phyloP scores from a whole-genome alignment of 2,113 vertebrate species.

The Microcebus jonahi region DNA sequence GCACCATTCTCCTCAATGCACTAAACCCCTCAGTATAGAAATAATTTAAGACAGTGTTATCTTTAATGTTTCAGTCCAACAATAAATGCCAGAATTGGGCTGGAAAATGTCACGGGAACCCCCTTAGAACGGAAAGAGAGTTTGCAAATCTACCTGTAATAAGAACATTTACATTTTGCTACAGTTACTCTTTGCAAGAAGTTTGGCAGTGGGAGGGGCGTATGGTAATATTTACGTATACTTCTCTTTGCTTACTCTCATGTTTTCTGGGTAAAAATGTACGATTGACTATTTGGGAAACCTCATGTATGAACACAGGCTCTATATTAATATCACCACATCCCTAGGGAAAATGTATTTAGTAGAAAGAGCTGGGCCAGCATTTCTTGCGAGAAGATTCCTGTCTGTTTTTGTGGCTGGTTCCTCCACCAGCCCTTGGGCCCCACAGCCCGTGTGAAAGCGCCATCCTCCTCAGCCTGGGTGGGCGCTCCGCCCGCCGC shows the following conservation, averaged over 20 bases:
- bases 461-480: no score
- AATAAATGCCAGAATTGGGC: slow-evolving; percentile 37
- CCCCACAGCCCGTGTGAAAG: not conserved
- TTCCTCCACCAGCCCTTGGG: not conserved
- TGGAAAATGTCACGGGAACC: not conserved
- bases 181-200: not conserved
- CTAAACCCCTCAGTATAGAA: not conserved
- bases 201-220: not conserved
- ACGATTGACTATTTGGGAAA: not conserved
- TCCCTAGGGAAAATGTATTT: not conserved
- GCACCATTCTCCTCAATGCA: not conserved
- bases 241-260: not conserved
- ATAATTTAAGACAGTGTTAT: slow-evolving; percentile 1
- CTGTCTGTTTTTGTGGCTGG: not conserved
- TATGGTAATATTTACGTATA: slow-evolving; percentile 1
- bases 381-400: not conserved
- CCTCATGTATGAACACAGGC: not conserved
- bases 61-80: slow-evolving; percentile 14
- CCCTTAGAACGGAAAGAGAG: not conserved
- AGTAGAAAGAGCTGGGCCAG: not conserved
- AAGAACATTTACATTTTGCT: not conserved
- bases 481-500: not conserved
- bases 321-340: not conserved
- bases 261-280: slow-evolving; percentile 9
- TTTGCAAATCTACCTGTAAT: not conserved